These are phyloP conservation scores for Zoanthus sansibaricus DNA, from an alignment of 92 coral and sea anemone species.

Conservation along the genomic window DNA sequence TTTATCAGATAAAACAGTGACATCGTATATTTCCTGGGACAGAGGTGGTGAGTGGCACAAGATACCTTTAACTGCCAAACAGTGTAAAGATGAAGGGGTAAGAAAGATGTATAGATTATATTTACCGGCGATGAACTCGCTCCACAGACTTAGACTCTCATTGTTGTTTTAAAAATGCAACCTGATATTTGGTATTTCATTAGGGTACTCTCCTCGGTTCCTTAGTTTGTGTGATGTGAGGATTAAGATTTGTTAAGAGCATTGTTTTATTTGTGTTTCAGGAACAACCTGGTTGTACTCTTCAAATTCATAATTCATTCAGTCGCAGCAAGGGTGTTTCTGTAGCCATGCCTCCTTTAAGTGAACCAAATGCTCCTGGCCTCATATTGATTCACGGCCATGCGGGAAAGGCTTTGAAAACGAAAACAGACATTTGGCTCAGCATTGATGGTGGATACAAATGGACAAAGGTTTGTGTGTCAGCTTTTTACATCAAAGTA, in stretches of 20 bases:
- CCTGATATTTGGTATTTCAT: too few species aligned
- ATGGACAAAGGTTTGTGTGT: slow-evolving; percentile 68
- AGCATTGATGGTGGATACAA: slow-evolving; percentile 82
- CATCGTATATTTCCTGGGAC: slow-evolving; percentile 74
- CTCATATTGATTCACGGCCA: slow-evolving; percentile 79
- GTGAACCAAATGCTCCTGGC: slow-evolving; percentile 81
- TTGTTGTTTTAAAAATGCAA: too few species aligned
- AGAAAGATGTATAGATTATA: background rate
- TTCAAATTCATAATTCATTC: slow-evolving; percentile 80
- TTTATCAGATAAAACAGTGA: slow-evolving; percentile 62
- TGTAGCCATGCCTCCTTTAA: slow-evolving; percentile 67
- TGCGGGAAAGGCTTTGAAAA: slow-evolving; percentile 63
- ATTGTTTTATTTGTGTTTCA: slow-evolving; percentile 18
- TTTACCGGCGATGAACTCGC: background rate
- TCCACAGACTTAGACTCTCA: background rate
- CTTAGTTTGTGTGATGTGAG: too few species aligned
- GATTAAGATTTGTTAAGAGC: too few species aligned
- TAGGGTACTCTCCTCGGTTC: too few species aligned
- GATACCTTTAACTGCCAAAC: slow-evolving; percentile 56
- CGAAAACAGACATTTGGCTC: slow-evolving; percentile 74
- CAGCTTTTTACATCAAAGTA: too few species aligned
- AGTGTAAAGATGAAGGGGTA: slow-evolving; percentile 58
- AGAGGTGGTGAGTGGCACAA: slow-evolving; percentile 88
- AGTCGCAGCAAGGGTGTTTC: slow-evolving; percentile 63
- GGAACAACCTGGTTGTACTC: slow-evolving; percentile 60